Percentiles rank a stretch among this genome's conserved stretches.
Evolutionary conservation across 2,113 vertebrate species (phyloP).

Genomic region (Callorhinus ursinus): DNA sequence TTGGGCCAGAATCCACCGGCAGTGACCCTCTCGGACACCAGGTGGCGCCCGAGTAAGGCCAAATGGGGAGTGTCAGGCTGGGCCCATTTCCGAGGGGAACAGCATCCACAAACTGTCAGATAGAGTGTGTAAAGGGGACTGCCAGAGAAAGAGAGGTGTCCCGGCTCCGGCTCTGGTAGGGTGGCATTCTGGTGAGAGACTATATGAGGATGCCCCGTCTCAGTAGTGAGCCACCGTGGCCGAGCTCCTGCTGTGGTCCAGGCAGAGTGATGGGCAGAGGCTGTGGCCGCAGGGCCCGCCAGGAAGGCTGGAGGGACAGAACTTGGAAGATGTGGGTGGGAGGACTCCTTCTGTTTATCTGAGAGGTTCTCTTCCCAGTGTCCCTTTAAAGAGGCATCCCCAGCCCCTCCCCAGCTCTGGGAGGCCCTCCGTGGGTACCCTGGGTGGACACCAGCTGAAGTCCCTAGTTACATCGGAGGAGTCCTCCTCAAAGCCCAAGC

Average conservation of each 20-base stretch:
- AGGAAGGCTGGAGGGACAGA: too few relatives aligned
- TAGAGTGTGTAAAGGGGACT: too few relatives aligned
- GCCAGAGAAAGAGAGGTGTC: background rate
- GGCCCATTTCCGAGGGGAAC: background rate
- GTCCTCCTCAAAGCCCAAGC: background rate
- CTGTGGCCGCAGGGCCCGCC: background rate
- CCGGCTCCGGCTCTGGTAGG: background rate
- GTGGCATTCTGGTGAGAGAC: background rate
- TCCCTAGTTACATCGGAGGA: background rate
- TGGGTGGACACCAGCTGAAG: background rate
- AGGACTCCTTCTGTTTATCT: background rate
- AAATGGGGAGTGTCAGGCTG: background rate
- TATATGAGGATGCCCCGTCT: background rate
- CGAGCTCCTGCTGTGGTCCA: background rate
- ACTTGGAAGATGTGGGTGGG: background rate
- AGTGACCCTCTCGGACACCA: slow-evolving; percentile 38
- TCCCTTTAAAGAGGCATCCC: background rate
- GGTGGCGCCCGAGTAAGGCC: slow-evolving; percentile 72
- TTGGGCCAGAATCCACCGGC: background rate
- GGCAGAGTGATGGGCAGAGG: background rate
- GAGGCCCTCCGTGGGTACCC: background rate
- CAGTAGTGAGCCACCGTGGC: accelerated
- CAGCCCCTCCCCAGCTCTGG: background rate
- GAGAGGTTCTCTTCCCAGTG: background rate
- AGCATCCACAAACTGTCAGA: background rate